Evolutionary conservation across 2,888 invertebrate species (phyloP).

Genomic region (Ichneumoninae sp.): DNA sequence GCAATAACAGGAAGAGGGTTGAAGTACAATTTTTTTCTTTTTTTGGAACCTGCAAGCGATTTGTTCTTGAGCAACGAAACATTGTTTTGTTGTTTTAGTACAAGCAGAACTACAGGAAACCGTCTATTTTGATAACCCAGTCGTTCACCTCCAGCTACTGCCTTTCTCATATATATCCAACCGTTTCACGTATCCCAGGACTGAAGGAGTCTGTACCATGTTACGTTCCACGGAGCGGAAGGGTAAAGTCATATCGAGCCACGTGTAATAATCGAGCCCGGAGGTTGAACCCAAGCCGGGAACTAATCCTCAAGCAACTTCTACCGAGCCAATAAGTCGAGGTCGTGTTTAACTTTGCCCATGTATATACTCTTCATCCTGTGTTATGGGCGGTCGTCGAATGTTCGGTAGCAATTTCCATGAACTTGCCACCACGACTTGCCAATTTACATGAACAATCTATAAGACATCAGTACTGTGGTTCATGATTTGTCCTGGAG

Average conservation of each 20-base stretch:
- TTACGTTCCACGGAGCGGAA: conserved; percentile 10
- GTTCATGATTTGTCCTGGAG: too few relatives aligned
- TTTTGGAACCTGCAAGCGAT: neutral
- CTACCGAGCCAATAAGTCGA: conserved; percentile 61
- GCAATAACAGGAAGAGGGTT: too few relatives aligned
- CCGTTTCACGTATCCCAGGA: conserved; percentile 6
- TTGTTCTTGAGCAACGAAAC: neutral
- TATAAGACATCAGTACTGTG: too few relatives aligned
- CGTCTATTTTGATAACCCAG: neutral
- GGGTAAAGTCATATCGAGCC: conserved; percentile 28
- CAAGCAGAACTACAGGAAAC: neutral
- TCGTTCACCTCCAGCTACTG: neutral
- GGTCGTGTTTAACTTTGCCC: conserved; percentile 62
- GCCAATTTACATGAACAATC: too few relatives aligned
- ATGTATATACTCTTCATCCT: neutral
- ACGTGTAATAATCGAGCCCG: conserved; percentile 52
- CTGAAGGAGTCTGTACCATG: neutral
- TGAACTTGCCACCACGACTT: too few relatives aligned
- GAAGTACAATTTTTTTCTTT: neutral
- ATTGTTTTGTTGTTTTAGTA: neutral
- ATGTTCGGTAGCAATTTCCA: neutral
- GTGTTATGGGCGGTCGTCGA: neutral
- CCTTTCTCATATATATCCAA: conserved; percentile 17
- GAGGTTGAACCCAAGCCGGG: conserved; percentile 52
- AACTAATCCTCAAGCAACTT: conserved; percentile 67